phyloP scores from a whole-genome alignment of 2,797 vertebrate species.

The Clarias pachynema region DNA sequence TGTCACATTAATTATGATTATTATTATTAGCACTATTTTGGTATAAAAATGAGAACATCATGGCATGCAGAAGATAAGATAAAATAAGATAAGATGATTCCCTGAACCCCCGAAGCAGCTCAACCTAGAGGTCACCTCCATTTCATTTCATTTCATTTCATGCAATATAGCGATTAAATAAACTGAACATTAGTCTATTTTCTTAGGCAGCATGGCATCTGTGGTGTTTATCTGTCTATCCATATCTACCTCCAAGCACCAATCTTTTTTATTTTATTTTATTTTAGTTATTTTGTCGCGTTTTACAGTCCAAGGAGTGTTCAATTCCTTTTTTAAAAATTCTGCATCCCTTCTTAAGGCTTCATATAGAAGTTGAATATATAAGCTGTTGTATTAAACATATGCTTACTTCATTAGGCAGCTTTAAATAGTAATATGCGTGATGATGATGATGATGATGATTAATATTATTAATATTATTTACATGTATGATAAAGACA shows the following conservation, averaged over 20 bases:
- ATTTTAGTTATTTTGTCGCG: background rate
- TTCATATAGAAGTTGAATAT: background rate
- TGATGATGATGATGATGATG: too few relatives aligned
- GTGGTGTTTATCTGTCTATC: background rate
- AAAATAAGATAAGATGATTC: background rate
- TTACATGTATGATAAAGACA: background rate
- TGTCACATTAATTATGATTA: background rate
- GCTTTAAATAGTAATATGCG: background rate
- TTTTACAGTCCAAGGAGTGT: background rate
- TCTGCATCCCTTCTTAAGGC: background rate
- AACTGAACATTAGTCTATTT: background rate
- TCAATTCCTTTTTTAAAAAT: background rate
- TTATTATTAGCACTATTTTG: background rate
- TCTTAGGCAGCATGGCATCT: background rate
- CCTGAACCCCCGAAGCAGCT: background rate
- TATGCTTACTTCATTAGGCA: background rate
- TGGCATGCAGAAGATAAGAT: background rate
- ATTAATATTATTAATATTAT: background rate
- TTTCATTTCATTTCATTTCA: background rate
- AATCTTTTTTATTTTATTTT: background rate
- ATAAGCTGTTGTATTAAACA: background rate
- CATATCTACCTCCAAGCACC: background rate
- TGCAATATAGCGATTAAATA: background rate
- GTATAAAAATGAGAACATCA: background rate
- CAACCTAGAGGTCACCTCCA: slow-evolving; percentile 21